Conservation (phyloP, 2,797 vertebrate species). For the Myotis planiceps region DNA sequence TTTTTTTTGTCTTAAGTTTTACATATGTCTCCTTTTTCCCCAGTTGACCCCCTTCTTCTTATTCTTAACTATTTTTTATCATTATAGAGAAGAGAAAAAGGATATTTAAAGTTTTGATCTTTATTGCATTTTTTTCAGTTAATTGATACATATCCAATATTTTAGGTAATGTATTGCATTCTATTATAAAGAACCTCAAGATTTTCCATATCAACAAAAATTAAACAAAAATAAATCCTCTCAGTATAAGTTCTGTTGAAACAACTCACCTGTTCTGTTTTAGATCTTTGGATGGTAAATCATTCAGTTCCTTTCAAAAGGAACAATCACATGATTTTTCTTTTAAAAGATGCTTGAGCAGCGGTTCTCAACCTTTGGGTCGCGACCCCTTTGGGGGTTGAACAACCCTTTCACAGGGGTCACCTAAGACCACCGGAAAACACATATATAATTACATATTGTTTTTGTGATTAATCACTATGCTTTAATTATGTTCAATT, state of each 20-base stretch:
- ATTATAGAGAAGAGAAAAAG: slow-evolving; percentile 32
- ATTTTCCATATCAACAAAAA: neutral
- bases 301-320: neutral
- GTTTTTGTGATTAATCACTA: too few species aligned
- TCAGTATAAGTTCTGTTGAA: neutral
- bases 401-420: too few species aligned
- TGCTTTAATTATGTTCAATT: too few species aligned
- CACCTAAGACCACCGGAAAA: too few species aligned
- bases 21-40: too few species aligned
- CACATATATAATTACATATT: too few species aligned
- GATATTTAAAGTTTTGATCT: slow-evolving; percentile 3
- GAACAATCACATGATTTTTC: neutral
- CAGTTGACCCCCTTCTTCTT: neutral
- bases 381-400: too few species aligned
- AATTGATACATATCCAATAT: neutral
- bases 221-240: neutral
- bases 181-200: slow-evolving; percentile 36
- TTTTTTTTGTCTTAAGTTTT: neutral
- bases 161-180: neutral
- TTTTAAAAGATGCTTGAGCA: slow-evolving; percentile 40
- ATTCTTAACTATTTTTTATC: neutral
- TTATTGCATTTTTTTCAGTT: slow-evolving; percentile 34
- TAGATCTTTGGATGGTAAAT: slow-evolving; percentile 21
- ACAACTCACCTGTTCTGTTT: neutral
- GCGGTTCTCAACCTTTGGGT: too few species aligned